Evolutionary conservation across 2,888 invertebrate genomes (phyloP), one percentile per base, ranked within the genome.

Genomic region (Epistrophella euchroma): DNA sequence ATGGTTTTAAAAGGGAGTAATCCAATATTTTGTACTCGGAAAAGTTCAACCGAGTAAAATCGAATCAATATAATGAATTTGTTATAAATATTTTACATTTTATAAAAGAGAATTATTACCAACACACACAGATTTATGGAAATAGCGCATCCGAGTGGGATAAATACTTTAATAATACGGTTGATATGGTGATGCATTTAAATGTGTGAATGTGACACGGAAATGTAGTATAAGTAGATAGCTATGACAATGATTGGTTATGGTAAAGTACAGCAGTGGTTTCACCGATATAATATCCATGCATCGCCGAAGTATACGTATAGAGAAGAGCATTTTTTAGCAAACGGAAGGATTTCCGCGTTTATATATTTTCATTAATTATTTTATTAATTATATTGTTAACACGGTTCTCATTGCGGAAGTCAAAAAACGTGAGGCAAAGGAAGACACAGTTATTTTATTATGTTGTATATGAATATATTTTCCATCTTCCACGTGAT

Each of bases 11-110:
- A 50, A 13, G 0, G 10, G 47, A 19, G 10, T 19, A 19, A 11
- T 22, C 10, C 25, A 0, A 52, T 52, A 0, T 25, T 52, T 52
- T 52, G 3, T 52, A 15, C 25, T 56, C 17, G 40, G 10, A 19
- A 74, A 66, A 40, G 35, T 64, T 71, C 37, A 56, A 40, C 68
- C 25, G 52, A 68, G 68, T 83, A 62, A 78, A 83, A 73, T 78
- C 73, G 70, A 60, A 83, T 73, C 68, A 79, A 79, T 58, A 71
- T 79, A 84, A 79, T 84, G 79, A 84, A 84, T 79, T 84, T 84
- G 55, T 75, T 56, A 32, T 32, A 56, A 56, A 25, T 74, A 62
- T 45, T 50, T 80, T 52, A 13, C n/a, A 50, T 9, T 22, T 60
- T 37, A 11, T 13, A 19, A 3, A 19, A 56, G 5, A 32, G 32